Evolutionary conservation across 2,113 vertebrate species (phyloP).

Genomic region (Ariopsis seemanni): DNA sequence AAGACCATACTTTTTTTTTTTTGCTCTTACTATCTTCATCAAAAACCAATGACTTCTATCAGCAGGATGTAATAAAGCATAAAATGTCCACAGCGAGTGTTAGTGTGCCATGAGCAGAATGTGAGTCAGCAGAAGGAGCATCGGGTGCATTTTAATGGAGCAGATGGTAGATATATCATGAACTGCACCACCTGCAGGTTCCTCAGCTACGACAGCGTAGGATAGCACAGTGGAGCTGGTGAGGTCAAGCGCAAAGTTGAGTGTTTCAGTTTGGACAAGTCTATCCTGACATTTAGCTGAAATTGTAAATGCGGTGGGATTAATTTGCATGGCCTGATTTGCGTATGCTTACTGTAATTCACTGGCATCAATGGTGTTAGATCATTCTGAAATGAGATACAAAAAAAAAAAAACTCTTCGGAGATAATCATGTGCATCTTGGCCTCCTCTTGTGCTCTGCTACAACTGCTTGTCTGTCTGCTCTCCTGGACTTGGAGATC

Average conservation of each 20-base stretch:
- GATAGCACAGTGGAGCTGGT: neutral
- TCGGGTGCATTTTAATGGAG: slow-evolving; percentile 63
- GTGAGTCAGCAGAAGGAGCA: slow-evolving; percentile 67
- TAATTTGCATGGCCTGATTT: slow-evolving; percentile 16
- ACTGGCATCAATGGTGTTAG: neutral
- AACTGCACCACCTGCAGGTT: slow-evolving; percentile 33
- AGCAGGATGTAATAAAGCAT: slow-evolving; percentile 28
- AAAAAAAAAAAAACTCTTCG: neutral
- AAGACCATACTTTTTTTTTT: neutral
- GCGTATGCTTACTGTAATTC: slow-evolving; percentile 9
- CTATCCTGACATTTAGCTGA: slow-evolving; percentile 17
- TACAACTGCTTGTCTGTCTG: slow-evolving; percentile 59
- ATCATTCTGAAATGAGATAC: neutral
- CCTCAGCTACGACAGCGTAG: slow-evolving; percentile 8
- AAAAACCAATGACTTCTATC: slow-evolving; percentile 8
- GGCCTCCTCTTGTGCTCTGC: neutral
- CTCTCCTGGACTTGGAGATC: slow-evolving; percentile 43
- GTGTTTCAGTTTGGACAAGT: neutral
- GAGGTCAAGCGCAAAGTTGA: slow-evolving; percentile 27
- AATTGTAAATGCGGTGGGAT: neutral
- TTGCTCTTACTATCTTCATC: neutral
- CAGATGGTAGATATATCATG: slow-evolving; percentile 54
- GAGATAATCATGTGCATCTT: slow-evolving; percentile 29
- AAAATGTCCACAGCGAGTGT: slow-evolving; percentile 37
- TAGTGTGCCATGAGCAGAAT: slow-evolving; percentile 57